These are phyloP conservation scores for Melanotaenia pygmaea DNA, from an alignment of 2,797 vertebrate species.

Conservation along the genomic window DNA sequence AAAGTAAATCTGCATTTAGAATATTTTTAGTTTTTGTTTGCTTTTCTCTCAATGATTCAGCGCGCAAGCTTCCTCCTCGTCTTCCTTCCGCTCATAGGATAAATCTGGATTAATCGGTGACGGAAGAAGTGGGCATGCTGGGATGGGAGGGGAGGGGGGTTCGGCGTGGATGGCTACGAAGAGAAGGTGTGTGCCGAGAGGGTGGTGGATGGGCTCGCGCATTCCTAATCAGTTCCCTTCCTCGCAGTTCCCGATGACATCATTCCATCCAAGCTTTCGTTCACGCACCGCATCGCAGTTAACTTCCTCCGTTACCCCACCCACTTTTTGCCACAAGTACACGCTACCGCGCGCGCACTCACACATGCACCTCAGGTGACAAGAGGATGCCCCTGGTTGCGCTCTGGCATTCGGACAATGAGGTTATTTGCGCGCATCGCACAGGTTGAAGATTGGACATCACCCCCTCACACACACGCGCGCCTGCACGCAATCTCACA, in stretches of 20 bases:
- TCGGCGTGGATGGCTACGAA: slow-evolving; percentile 56
- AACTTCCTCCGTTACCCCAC: slow-evolving; percentile 69
- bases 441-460: slow-evolving; percentile 32
- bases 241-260: slow-evolving; percentile 82
- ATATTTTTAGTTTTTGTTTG: slow-evolving; percentile 48
- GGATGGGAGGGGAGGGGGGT: slow-evolving; percentile 12
- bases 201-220: slow-evolving; percentile 27
- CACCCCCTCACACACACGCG: neutral
- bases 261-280: slow-evolving; percentile 73
- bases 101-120: slow-evolving; percentile 67
- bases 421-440: neutral
- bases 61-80: slow-evolving; percentile 39
- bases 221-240: slow-evolving; percentile 66
- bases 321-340: slow-evolving; percentile 63
- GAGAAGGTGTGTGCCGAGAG: slow-evolving; percentile 5
- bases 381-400: slow-evolving; percentile 40
- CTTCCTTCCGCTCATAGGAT: slow-evolving; percentile 56
- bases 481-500: slow-evolving; percentile 1
- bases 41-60: slow-evolving; percentile 70
- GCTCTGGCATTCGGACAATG: slow-evolving; percentile 36
- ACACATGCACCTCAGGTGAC: slow-evolving; percentile 25
- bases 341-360: slow-evolving; percentile 24
- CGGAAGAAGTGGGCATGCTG: slow-evolving; percentile 71
- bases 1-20: slow-evolving; percentile 30
- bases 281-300: slow-evolving; percentile 72